Evolutionary conservation across 1,140 invertebrate species (phyloP).

Genomic region (Eurosta solidaginis): DNA sequence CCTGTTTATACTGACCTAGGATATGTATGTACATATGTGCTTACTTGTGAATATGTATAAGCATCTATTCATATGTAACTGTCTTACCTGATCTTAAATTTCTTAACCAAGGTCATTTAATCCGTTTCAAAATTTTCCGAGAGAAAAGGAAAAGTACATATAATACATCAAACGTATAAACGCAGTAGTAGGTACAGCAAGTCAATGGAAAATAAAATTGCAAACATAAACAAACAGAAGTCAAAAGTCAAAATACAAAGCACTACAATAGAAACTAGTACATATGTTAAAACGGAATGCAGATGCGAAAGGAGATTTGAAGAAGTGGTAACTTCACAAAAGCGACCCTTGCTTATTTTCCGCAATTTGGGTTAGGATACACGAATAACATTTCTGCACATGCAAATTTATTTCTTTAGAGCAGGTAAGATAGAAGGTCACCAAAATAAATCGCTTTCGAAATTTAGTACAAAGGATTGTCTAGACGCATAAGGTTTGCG

Average conservation of each 20-base stretch:
- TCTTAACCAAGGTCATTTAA: not conserved
- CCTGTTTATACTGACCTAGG: too few species aligned
- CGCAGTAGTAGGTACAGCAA: too few species aligned
- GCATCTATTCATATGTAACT: too few species aligned
- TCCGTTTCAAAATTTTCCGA: not conserved
- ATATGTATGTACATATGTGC: not conserved
- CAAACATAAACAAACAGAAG: not conserved
- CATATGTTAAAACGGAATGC: not conserved
- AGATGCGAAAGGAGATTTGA: not conserved
- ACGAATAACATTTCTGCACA: not conserved
- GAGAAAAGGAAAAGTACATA: not conserved
- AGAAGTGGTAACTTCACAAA: not conserved
- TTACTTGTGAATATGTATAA: too few species aligned
- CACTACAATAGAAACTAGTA: not conserved
- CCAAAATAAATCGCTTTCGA: not conserved
- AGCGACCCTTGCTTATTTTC: not conserved
- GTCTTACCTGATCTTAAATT: not conserved
- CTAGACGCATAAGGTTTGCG: not conserved
- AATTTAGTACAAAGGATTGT: not conserved
- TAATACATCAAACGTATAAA: not conserved
- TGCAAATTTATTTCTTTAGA: not conserved
- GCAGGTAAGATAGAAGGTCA: not conserved
- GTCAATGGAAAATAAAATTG: not conserved
- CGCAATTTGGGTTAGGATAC: too few species aligned
- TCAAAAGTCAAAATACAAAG: conserved; percentile 25